Conservation (phyloP, 2,797 vertebrate species). For the Mus spretus region DNA sequence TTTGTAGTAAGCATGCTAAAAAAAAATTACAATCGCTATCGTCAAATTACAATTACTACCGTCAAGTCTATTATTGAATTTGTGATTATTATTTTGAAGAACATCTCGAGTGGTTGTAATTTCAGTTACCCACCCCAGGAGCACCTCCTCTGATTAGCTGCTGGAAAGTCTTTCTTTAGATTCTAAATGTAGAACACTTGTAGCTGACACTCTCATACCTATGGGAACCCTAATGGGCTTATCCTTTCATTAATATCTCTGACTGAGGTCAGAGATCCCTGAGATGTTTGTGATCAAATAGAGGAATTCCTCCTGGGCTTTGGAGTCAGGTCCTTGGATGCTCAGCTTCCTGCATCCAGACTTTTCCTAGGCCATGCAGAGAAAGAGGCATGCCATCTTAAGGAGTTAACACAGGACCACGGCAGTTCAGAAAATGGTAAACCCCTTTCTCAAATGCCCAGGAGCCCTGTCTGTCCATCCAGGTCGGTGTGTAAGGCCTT, state of each 20-base stretch:
- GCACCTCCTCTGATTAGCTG: conserved; percentile 47
- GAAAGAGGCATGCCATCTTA: background rate
- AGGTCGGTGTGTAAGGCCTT: background rate
- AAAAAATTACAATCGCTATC: conserved; percentile 31
- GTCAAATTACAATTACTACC: conserved; percentile 12
- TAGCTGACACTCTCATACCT: background rate
- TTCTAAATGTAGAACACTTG: conserved; percentile 21
- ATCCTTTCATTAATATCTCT: conserved; percentile 11
- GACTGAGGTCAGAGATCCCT: background rate
- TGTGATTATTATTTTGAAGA: conserved; percentile 71
- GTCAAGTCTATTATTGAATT: conserved; percentile 66
- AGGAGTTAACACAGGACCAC: background rate
- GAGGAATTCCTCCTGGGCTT: background rate
- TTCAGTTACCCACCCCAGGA: conserved; percentile 14
- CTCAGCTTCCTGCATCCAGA: background rate
- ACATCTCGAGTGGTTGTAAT: conserved; percentile 61
- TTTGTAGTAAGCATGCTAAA: conserved; percentile 18
- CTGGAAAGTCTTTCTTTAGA: conserved; percentile 54
- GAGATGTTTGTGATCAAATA: conserved; percentile 26
- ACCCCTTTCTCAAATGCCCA: background rate
- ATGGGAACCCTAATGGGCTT: background rate
- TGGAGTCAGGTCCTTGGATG: background rate
- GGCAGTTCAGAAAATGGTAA: background rate
- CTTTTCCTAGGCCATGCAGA: background rate
- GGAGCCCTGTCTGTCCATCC: background rate